Conservation (phyloP, 1,140 invertebrate genomes). For the Pemphigus obesinymphae region DNA sequence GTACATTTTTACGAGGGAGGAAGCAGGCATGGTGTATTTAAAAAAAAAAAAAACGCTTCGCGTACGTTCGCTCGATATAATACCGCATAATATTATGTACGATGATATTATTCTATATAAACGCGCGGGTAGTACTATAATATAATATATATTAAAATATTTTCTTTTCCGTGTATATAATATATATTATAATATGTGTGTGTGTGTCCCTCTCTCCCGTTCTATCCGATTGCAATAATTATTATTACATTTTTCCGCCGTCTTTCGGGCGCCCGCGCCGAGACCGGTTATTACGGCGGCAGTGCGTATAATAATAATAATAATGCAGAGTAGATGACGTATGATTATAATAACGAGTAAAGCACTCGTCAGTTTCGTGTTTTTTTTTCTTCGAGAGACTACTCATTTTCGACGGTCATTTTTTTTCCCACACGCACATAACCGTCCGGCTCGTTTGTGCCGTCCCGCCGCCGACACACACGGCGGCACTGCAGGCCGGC, state of each 20-base stretch:
- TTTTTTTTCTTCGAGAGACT: background rate
- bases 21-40: too few relatives aligned
- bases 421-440: conserved; percentile 1
- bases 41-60: too few relatives aligned
- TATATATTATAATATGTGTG: too few relatives aligned
- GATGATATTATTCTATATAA: too few relatives aligned
- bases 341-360: background rate
- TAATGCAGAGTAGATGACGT: background rate
- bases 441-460: background rate
- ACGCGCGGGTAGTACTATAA: too few relatives aligned
- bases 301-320: background rate
- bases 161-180: too few relatives aligned
- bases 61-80: too few relatives aligned
- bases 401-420: background rate
- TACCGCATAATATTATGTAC: too few relatives aligned
- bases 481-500: background rate
- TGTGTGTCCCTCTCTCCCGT: too few relatives aligned
- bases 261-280: background rate
- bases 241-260: background rate
- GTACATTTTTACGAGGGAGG: too few relatives aligned
- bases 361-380: background rate
- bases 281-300: conserved; percentile 14
- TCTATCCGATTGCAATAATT: too few relatives aligned
- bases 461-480: background rate
- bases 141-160: too few relatives aligned